These are phyloP conservation scores for Sisyra terminalis DNA, from an alignment of 2,888 invertebrate genomes.

Conservation along the genomic window DNA sequence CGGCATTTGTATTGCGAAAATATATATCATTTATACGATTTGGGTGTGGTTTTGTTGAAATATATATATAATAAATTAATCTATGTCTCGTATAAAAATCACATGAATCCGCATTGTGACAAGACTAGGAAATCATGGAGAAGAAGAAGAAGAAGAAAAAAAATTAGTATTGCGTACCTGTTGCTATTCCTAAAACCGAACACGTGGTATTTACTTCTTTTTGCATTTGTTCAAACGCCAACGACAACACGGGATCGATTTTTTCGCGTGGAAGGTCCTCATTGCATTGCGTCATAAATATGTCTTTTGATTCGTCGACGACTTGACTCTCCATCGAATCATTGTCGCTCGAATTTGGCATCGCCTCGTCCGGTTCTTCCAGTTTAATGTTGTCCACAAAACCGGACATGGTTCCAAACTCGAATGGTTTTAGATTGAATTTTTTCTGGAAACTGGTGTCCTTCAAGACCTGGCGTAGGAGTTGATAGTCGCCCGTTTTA, in stretches of 20 bases:
- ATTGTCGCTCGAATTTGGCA: constrained; percentile 3
- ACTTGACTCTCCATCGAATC: background rate
- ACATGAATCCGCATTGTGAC: too few species aligned
- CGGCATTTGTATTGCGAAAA: too few species aligned
- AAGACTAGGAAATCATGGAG: background rate
- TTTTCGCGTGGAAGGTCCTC: constrained; percentile 49
- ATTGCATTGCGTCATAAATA: constrained; percentile 26
- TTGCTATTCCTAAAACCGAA: constrained; percentile 69
- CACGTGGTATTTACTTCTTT: constrained; percentile 76
- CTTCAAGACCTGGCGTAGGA: constrained; percentile 62
- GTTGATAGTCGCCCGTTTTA: constrained; percentile 48
- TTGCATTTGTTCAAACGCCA: constrained; percentile 75
- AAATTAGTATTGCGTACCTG: constrained; percentile 44
- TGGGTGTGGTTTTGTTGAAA: too few species aligned
- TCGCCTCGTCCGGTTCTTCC: constrained; percentile 41
- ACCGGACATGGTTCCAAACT: constrained; percentile 34
- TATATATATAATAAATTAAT: too few species aligned
- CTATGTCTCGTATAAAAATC: too few species aligned
- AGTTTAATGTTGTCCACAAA: constrained; percentile 38
- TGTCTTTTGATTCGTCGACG: constrained; percentile 24
- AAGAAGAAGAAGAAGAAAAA: too few species aligned
- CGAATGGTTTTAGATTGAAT: constrained; percentile 65
- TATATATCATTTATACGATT: too few species aligned
- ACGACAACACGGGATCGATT: constrained; percentile 65
- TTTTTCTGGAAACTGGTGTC: constrained; percentile 76